Percentiles rank a stretch among this genome's conserved stretches.
Evolutionary conservation across 92 coral and sea anemone genomes (phyloP).

Genomic region (Parazoanthus swiftii): DNA sequence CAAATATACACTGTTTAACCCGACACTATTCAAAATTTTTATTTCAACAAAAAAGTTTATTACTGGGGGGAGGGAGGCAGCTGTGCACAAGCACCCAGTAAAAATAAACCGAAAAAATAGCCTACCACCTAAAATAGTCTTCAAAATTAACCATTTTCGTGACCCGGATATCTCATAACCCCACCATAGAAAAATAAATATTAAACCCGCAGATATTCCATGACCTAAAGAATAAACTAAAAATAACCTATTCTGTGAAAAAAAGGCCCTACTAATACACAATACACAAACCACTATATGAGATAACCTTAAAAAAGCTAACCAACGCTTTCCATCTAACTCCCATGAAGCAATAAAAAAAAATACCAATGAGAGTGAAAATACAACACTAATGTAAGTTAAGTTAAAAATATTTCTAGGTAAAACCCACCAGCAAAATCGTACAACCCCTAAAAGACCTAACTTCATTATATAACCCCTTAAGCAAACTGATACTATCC

Average conservation of each 20-base stretch:
- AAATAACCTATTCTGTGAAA: not conserved
- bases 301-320: not conserved
- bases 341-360: not conserved
- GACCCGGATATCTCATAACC: too few relatives aligned
- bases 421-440: not conserved
- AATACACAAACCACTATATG: not conserved
- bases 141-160: too few relatives aligned
- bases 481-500: not conserved
- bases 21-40: too few relatives aligned
- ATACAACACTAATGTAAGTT: too few relatives aligned
- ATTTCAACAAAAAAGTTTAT: too few relatives aligned
- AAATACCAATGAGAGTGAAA: not conserved
- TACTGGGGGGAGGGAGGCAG: too few relatives aligned
- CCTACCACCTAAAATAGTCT: too few relatives aligned
- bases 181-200: not conserved
- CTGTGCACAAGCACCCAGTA: too few relatives aligned
- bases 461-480: conserved; percentile 12
- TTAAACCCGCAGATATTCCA: not conserved
- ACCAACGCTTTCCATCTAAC: too few relatives aligned
- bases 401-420: not conserved
- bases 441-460: not conserved
- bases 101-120: too few relatives aligned
- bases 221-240: not conserved
- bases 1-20: too few relatives aligned
- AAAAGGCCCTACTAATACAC: not conserved